Evolutionary conservation across 2,888 invertebrate species (phyloP).

Genomic region (Acanthosoma haemorrhoidale): DNA sequence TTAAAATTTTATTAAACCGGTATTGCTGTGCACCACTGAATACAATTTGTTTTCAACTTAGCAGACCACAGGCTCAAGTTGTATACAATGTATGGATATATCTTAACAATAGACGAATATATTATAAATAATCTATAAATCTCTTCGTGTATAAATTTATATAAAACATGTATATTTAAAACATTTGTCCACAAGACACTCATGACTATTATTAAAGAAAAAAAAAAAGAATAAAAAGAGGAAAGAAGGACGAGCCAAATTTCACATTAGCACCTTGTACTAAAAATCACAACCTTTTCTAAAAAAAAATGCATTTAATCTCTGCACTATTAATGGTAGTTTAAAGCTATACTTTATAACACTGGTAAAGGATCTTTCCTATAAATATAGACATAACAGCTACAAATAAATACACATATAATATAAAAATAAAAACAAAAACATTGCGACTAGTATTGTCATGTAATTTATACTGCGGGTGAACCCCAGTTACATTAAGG

Average conservation of each 20-base stretch:
- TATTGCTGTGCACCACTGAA: conserved; percentile 36
- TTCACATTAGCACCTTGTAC: conserved; percentile 24
- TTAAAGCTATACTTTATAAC: conserved; percentile 20
- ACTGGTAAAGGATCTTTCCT: conserved; percentile 16
- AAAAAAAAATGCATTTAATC: background rate
- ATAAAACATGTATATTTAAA: conserved; percentile 13
- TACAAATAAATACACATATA: conserved; percentile 27
- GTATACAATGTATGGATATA: conserved; percentile 31
- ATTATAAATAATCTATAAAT: conserved; percentile 22
- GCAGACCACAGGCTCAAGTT: conserved; percentile 39
- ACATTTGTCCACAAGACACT: conserved; percentile 18
- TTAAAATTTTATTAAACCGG: conserved; percentile 30
- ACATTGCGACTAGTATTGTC: conserved; percentile 30
- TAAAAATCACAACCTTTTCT: conserved; percentile 27
- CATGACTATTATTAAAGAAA: background rate
- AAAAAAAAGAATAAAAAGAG: background rate
- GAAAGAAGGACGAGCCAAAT: conserved; percentile 23
- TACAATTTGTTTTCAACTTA: conserved; percentile 33
- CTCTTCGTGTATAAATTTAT: conserved; percentile 14
- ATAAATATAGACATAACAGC: conserved; percentile 16
- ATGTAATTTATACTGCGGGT: conserved; percentile 29
- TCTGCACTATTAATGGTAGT: conserved; percentile 19
- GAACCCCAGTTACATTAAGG: conserved; percentile 11
- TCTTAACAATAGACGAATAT: conserved; percentile 30
- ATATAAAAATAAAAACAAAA: conserved; percentile 29